phyloP scores from a whole-genome alignment of 2,888 invertebrate genomes.

The Yponomeuta cagnagella region DNA sequence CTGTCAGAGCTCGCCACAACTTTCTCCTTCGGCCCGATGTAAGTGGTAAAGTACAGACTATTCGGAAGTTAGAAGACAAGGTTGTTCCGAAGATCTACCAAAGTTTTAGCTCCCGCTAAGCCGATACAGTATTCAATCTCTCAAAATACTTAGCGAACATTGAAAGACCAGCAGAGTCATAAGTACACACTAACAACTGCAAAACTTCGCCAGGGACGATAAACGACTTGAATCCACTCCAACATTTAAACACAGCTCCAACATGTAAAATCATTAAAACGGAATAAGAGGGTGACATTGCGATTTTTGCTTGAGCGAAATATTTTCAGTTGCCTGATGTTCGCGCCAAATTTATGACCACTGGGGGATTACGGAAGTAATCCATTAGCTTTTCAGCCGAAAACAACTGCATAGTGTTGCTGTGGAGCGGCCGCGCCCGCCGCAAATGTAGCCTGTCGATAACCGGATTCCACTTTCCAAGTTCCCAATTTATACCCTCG shows the following conservation, averaged over 20 bases:
- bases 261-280: conserved; percentile 4
- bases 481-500: conserved; percentile 47
- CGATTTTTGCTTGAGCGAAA: conserved; percentile 32
- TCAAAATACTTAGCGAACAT: neutral
- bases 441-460: neutral
- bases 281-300: neutral
- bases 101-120: neutral
- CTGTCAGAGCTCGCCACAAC: too few species aligned
- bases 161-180: neutral
- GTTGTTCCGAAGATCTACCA: neutral
- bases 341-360: conserved; percentile 39
- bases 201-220: conserved; percentile 31
- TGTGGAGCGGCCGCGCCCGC: conserved; percentile 18
- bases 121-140: neutral
- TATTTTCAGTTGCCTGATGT: conserved; percentile 39
- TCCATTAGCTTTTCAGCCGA: conserved; percentile 40
- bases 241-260: conserved; percentile 52
- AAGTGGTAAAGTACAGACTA: neutral
- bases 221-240: conserved; percentile 53
- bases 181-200: conserved; percentile 26
- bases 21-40: too few species aligned
- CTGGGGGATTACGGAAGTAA: conserved; percentile 38
- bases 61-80: neutral
- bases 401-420: conserved; percentile 30
- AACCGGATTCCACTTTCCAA: conserved; percentile 21